phyloP scores from a whole-genome alignment of 2,113 vertebrate genomes.

The Phoenicopterus ruber region DNA sequence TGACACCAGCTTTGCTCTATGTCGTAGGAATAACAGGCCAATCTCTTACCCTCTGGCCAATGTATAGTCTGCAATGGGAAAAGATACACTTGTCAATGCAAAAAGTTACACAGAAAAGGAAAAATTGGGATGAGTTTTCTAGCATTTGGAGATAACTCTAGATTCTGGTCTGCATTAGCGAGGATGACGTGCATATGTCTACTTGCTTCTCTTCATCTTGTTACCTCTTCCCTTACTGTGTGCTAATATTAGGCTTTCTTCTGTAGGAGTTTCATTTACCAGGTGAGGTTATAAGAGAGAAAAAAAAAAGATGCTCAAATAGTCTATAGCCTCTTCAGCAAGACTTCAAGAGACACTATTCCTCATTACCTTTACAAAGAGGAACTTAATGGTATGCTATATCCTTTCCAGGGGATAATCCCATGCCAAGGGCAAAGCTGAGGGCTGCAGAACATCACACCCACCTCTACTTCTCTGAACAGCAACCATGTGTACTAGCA shows the following conservation, averaged over 20 bases:
- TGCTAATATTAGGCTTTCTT: neutral
- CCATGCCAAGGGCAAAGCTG: neutral
- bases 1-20: neutral
- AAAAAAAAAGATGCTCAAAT: neutral
- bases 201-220: neutral
- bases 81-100: neutral
- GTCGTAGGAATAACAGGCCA: neutral
- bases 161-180: neutral
- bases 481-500: neutral
- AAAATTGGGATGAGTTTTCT: neutral
- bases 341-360: neutral
- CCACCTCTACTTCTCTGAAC: neutral
- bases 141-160: neutral
- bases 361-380: constrained; percentile 11
- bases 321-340: neutral
- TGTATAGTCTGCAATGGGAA: neutral
- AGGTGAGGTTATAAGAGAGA: neutral
- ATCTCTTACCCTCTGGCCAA: neutral
- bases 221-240: neutral
- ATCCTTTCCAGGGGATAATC: neutral
- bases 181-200: neutral
- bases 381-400: neutral
- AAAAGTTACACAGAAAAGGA: neutral
- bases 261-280: neutral
- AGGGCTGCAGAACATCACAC: neutral